Evolutionary conservation across 2,797 vertebrate species (phyloP).

Genomic region (Leptodactylus fallax): DNA sequence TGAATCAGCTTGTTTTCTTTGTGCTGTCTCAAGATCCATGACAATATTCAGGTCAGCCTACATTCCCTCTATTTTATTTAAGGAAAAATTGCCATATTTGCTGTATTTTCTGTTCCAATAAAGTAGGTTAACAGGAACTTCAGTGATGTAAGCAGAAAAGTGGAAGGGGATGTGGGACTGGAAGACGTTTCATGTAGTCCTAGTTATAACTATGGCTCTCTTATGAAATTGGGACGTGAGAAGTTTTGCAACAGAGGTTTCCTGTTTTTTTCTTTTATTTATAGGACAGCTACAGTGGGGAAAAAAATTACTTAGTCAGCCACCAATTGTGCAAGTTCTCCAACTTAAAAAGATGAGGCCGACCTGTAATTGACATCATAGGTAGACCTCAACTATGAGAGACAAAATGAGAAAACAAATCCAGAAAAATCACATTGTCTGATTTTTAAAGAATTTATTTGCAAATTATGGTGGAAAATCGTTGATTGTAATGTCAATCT

Average conservation of each 20-base stretch:
- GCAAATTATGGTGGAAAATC: no score
- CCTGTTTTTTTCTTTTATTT: neutral
- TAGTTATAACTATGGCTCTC: neutral
- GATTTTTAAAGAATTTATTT: no score
- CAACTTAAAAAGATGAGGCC: no score
- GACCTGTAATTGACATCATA: no score
- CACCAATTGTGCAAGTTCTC: no score
- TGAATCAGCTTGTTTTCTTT: neutral
- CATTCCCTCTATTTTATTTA: neutral
- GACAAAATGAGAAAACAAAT: no score
- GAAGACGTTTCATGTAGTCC: neutral
- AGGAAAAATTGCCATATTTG: neutral
- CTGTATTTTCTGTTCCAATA: constrained; percentile 14
- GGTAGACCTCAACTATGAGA: no score
- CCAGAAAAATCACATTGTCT: no score
- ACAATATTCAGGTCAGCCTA: constrained; percentile 3
- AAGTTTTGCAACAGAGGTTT: neutral
- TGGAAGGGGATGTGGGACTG: neutral
- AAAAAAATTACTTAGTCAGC: no score
- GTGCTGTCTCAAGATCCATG: neutral
- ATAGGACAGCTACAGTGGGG: neutral
- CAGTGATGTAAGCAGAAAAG: neutral
- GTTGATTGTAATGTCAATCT: no score
- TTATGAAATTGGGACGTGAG: neutral
- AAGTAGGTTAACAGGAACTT: constrained; percentile 23